Evolutionary conservation across 2,888 invertebrate genomes (phyloP).

Genomic region (Pasiphila rectangulata): DNA sequence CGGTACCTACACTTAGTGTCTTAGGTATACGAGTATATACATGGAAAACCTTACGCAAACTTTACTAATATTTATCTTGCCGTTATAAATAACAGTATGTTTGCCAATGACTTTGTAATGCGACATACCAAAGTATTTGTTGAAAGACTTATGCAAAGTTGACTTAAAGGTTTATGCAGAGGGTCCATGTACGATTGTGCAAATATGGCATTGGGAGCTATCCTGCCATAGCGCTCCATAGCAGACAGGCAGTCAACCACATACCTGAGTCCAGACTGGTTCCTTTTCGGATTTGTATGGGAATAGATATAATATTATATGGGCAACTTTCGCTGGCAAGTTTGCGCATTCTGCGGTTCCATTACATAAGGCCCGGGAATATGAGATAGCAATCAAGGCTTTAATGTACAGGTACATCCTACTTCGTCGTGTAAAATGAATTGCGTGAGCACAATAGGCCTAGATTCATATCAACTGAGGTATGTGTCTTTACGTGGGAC

Average conservation of each 20-base stretch:
- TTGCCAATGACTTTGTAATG: constrained; percentile 18
- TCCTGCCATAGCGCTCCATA: constrained; percentile 9
- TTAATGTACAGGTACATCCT: neutral
- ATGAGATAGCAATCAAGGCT: constrained; percentile 5
- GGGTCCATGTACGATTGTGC: constrained; percentile 20
- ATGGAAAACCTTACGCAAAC: no score
- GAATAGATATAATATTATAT: no score
- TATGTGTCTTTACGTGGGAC: neutral
- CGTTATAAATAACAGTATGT: neutral
- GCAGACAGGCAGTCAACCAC: constrained; percentile 6
- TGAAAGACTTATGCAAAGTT: constrained; percentile 16
- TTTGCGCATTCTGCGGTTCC: constrained; percentile 1
- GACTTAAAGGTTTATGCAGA: constrained; percentile 9
- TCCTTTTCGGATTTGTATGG: constrained; percentile 23
- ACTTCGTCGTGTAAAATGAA: neutral
- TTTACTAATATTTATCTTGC: constrained; percentile 6
- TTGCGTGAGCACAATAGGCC: neutral
- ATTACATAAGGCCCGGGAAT: neutral
- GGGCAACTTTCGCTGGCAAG: constrained; percentile 12
- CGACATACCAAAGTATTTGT: constrained; percentile 16
- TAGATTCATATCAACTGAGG: neutral
- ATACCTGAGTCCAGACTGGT: constrained; percentile 13
- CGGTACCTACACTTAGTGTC: no score
- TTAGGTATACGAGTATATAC: no score
- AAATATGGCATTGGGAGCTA: constrained; percentile 17